These are phyloP conservation scores for Prunella fulvescens DNA, from an alignment of 2,113 vertebrate species.

Conservation along the genomic window DNA sequence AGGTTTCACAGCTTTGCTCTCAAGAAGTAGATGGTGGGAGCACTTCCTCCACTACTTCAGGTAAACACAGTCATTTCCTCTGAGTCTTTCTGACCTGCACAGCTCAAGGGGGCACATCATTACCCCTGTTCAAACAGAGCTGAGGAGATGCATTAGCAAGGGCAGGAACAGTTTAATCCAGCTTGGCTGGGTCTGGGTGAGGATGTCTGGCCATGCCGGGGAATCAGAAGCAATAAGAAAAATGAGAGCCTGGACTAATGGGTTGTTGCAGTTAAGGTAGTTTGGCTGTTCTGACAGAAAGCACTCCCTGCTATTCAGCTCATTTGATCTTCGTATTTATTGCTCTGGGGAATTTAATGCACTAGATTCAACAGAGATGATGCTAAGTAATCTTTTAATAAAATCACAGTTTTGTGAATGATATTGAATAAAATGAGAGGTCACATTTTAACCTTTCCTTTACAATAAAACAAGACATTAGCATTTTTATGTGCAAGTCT, in stretches of 20 bases:
- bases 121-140: not conserved
- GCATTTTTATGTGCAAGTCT: not conserved
- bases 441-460: not conserved
- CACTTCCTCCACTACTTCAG: not conserved
- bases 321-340: not conserved
- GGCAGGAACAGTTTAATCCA: not conserved
- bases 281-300: not conserved
- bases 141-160: not conserved
- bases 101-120: not conserved
- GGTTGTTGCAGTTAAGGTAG: not conserved
- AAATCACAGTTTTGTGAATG: not conserved
- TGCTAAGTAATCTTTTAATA: not conserved
- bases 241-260: not conserved
- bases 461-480: not conserved
- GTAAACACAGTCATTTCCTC: not conserved
- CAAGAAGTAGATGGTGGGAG: not conserved
- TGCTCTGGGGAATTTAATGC: not conserved
- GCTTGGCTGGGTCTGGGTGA: not conserved
- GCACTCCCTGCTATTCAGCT: not conserved
- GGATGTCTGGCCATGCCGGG: not conserved
- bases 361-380: not conserved
- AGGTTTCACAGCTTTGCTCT: not conserved
- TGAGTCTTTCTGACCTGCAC: not conserved
- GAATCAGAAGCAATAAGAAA: not conserved
- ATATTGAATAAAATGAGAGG: not conserved